Base-by-base conservation (phyloP, 2,888 invertebrate genomes). In the Andricus quercusramuli region DNA sequence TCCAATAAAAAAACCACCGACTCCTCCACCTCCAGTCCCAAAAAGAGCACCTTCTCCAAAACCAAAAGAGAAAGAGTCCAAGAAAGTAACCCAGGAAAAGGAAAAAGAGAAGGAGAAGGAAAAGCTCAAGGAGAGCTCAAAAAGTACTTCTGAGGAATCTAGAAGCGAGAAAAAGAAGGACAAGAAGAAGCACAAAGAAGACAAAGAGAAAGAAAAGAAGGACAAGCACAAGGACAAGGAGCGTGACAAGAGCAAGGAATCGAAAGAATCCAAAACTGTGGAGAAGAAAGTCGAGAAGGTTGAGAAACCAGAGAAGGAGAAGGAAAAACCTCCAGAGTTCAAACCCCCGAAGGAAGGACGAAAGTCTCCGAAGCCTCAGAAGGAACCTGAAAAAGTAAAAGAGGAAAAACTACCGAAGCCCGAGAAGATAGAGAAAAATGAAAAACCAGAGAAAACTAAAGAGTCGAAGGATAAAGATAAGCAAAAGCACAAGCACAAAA, bases 251-350 rank as follows among this genome's bases (percentile, higher is more conserved):
- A 94, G 89, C 94, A 95, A 83, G 94, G 94, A 92, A 92, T 90
- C 90, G 20, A 90, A 90, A 20, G 37, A 82, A 6, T 44, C 83
- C 0, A 92, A 94, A 83, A 93, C 94, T 77, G 93, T 93, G 77
- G 94, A 95, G 67, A 93, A 93, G 77, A 94, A 94, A 83, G 94
- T 94, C 85, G 95, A 96, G 85, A 94, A 94, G 79, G 94, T 94
- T 82, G 95, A 95, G 84, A 95, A 96, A 85, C 95, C 95, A 89
- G 93, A 95, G 78, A 94, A 94, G 25, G 87, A 89, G 6, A 89
- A 87, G 83, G 94, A 94, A 82, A 95, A 94, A 67, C 90, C 93
- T 41, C 94, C 94, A 83, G 74, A 74, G 13, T 74, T 74, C n/a
- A 74, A 74, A 56, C 74, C 47, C 56, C 92, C 94, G 86, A 93